Evolutionary conservation across 2,797 vertebrate species (phyloP).

Genomic region (Ceryle rudis): DNA sequence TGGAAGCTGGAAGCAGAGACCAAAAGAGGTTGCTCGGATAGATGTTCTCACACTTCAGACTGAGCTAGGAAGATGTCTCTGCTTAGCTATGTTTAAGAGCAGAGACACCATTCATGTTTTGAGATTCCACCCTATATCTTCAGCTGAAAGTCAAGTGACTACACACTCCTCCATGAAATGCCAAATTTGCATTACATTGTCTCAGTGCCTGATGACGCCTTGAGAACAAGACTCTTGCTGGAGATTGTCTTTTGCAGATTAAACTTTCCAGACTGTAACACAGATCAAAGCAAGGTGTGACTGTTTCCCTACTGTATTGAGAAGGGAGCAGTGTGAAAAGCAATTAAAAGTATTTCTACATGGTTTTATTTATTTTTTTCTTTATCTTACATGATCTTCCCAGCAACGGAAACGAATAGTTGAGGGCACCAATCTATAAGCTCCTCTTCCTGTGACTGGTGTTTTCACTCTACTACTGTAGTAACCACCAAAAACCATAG

Average conservation of each 20-base stretch:
- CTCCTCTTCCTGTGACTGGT: neutral
- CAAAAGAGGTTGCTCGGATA: neutral
- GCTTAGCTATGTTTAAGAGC: neutral
- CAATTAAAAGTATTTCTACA: slow-evolving; percentile 47
- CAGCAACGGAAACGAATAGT: neutral
- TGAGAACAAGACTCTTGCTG: slow-evolving; percentile 23
- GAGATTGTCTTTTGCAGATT: slow-evolving; percentile 68
- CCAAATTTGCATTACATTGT: neutral
- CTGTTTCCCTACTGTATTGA: slow-evolving; percentile 14
- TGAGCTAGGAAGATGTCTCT: neutral
- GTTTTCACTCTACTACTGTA: neutral
- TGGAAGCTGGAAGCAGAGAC: neutral
- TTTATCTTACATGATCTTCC: slow-evolving; percentile 24
- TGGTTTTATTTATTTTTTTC: neutral
- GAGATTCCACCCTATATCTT: neutral
- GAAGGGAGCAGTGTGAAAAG: slow-evolving; percentile 36
- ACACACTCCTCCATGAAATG: neutral
- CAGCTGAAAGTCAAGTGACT: slow-evolving; percentile 3
- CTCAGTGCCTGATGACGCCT: slow-evolving; percentile 7
- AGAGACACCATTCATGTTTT: neutral
- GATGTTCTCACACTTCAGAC: neutral
- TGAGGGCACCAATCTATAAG: neutral
- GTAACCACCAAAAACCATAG: neutral
- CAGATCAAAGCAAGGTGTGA: slow-evolving; percentile 60
- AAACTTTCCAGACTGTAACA: slow-evolving; percentile 39